phyloP scores from a whole-genome alignment of 1,140 invertebrate genomes.

The Aradophagus sp. region DNA sequence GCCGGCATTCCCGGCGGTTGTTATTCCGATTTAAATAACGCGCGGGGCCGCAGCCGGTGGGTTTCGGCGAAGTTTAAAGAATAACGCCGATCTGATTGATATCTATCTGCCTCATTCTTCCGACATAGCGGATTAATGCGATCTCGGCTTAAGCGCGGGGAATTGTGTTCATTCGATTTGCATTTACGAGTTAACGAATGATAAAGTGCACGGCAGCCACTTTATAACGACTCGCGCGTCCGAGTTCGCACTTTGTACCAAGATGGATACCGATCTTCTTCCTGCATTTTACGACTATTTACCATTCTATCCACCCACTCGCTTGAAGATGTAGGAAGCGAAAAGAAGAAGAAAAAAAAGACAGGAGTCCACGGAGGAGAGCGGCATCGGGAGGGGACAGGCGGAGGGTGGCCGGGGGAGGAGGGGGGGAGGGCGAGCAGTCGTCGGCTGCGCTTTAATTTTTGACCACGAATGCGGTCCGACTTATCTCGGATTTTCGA shows the following conservation, averaged over 20 bases:
- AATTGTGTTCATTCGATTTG: constrained; percentile 57
- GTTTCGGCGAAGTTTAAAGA: constrained; percentile 48
- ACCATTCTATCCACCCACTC: constrained; percentile 65
- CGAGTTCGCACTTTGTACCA: constrained; percentile 59
- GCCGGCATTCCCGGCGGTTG: constrained; percentile 22
- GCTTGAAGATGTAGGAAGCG: constrained; percentile 34
- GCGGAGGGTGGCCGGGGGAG: neutral
- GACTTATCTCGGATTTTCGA: constrained; percentile 59
- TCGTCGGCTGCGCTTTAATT: constrained; percentile 58
- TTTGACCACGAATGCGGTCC: constrained; percentile 55
- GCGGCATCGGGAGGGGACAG: constrained; percentile 11
- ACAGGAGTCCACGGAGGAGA: constrained; percentile 13
- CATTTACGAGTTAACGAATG: constrained; percentile 61
- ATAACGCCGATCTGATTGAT: constrained; percentile 53
- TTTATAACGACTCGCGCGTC: constrained; percentile 54
- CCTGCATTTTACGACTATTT: constrained; percentile 63
- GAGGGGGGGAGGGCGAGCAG: neutral
- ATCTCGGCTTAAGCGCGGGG: constrained; percentile 36
- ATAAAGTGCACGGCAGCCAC: constrained; percentile 49
- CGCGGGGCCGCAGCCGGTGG: constrained; percentile 16
- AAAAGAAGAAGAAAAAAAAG: neutral
- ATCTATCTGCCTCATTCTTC: constrained; percentile 44
- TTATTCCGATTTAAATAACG: constrained; percentile 41
- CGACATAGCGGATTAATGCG: constrained; percentile 49
- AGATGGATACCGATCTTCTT: constrained; percentile 63